Percentiles rank a stretch among this genome's conserved stretches.
These are phyloP conservation scores for Homarus americanus DNA, from an alignment of 1,140 invertebrate species.

Conservation along the genomic window DNA sequence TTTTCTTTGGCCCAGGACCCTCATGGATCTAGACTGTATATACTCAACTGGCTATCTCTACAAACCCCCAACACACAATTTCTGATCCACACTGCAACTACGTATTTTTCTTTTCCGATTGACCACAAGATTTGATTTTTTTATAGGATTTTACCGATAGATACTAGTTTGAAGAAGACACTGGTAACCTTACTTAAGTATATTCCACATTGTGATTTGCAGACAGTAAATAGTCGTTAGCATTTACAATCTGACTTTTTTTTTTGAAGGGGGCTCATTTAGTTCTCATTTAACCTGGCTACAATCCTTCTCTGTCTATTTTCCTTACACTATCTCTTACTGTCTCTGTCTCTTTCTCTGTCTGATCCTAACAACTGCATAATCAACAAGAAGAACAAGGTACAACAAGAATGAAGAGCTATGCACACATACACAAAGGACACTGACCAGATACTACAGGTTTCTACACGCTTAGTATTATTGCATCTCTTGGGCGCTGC, in stretches of 20 bases:
- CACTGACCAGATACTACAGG: slow-evolving; percentile 7
- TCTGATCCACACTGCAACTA: too few species aligned
- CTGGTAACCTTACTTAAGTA: background rate
- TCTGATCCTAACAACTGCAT: background rate
- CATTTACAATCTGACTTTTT: background rate
- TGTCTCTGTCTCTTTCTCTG: background rate
- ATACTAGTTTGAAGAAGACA: background rate
- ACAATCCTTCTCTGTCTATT: background rate
- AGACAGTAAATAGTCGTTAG: too few species aligned
- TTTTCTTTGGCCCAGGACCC: too few species aligned
- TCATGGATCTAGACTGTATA: too few species aligned
- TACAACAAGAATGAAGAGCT: slow-evolving; percentile 16
- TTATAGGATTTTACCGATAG: background rate
- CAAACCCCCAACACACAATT: too few species aligned
- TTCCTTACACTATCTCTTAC: too few species aligned
- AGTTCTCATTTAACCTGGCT: background rate
- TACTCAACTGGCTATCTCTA: too few species aligned
- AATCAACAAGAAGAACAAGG: slow-evolving; percentile 20
- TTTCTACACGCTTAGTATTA: background rate
- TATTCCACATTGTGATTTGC: background rate
- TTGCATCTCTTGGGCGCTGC: slow-evolving; percentile 7
- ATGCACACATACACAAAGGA: slow-evolving; percentile 14
- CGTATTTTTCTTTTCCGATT: too few species aligned
- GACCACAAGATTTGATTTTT: too few species aligned
- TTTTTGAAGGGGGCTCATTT: background rate